Percentiles rank a stretch among this genome's conserved stretches.
phyloP scores from a whole-genome alignment of 2,113 vertebrate species.

The Anolis sagrei region DNA sequence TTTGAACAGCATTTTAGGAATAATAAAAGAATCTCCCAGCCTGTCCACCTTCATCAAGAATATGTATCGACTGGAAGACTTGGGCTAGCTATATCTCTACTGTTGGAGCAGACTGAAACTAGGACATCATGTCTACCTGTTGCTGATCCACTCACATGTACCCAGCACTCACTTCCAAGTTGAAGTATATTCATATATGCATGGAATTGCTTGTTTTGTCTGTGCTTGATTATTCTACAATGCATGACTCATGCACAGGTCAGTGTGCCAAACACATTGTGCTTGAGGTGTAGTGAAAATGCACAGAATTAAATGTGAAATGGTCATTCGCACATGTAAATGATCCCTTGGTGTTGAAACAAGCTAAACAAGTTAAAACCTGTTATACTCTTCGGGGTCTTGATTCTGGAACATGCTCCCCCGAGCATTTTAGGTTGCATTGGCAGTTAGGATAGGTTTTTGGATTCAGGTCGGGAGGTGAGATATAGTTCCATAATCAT shows the following conservation, averaged over 20 bases:
- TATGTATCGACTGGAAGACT: neutral
- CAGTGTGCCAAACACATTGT: neutral
- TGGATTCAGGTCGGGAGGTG: no score
- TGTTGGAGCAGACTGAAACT: no score
- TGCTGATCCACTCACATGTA: neutral
- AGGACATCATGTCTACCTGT: neutral
- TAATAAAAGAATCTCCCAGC: neutral
- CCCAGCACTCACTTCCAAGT: neutral
- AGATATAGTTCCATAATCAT: no score
- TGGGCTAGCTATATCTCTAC: no score
- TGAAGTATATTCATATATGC: neutral
- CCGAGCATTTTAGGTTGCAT: no score
- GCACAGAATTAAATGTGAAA: neutral
- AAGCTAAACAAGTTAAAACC: neutral
- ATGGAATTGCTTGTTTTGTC: neutral
- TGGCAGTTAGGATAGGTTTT: no score
- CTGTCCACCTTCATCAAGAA: neutral
- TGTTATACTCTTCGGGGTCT: neutral
- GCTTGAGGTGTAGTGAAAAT: neutral
- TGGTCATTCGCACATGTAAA: neutral
- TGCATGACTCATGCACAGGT: neutral
- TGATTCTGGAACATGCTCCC: neutral
- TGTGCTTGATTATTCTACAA: neutral
- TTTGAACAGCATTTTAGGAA: neutral
- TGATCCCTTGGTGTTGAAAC: neutral